phyloP scores from a whole-genome alignment of 2,113 vertebrate species.

The Tiliqua scincoides region DNA sequence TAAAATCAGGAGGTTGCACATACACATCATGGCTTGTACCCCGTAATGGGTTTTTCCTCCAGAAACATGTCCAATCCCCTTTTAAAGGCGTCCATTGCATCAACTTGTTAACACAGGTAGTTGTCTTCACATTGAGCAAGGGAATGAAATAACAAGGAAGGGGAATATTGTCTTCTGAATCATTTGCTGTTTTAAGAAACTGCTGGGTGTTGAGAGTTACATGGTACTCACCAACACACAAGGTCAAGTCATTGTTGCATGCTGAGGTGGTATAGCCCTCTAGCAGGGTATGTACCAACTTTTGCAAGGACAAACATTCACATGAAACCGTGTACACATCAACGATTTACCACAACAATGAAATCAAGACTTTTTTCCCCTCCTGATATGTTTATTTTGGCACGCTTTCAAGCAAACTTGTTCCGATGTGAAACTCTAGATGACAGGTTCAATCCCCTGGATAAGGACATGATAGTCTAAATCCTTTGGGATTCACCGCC shows the following conservation, averaged over 20 bases:
- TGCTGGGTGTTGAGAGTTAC: too few species aligned
- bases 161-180: not conserved
- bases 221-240: not conserved
- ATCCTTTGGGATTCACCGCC: not conserved
- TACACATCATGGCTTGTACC: too few species aligned
- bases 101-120: not conserved
- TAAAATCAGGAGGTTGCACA: too few species aligned
- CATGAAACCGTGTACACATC: not conserved
- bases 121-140: not conserved
- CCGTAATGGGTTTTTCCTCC: too few species aligned
- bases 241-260: not conserved
- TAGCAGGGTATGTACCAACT: not conserved
- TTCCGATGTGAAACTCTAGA: too few species aligned
- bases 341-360: not conserved
- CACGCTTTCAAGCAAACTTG: not conserved
- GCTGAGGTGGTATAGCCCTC: not conserved
- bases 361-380: not conserved
- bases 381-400: not conserved
- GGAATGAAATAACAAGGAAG: not conserved
- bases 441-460: not conserved
- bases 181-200: not conserved
- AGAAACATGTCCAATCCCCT: too few species aligned
- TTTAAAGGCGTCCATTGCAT: too few species aligned
- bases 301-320: not conserved
- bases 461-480: not conserved